Conservation (phyloP, 2,797 vertebrate genomes). For the Pangasius sanitwongsei region DNA sequence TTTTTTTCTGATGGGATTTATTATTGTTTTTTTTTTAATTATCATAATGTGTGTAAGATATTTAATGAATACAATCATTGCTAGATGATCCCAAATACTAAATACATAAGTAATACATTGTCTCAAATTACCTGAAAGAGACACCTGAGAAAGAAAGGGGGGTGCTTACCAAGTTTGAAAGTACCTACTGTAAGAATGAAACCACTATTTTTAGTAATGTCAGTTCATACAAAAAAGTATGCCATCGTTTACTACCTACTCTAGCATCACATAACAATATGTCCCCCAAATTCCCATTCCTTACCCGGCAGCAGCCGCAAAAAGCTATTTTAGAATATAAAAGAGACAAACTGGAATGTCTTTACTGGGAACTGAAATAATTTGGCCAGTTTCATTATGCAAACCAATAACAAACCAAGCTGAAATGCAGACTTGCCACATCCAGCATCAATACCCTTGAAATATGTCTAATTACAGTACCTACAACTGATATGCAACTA, state of each 20-base stretch:
- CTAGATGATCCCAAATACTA: neutral
- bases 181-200: neutral
- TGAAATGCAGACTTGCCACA: neutral
- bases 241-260: neutral
- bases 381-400: neutral
- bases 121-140: slow-evolving; percentile 9
- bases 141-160: slow-evolving; percentile 1
- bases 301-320: neutral
- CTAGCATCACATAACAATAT: neutral
- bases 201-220: neutral
- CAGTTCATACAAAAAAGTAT: neutral
- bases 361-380: too few species aligned
- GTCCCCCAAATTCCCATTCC: neutral
- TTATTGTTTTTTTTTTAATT: neutral
- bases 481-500: neutral
- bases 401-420: neutral
- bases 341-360: neutral
- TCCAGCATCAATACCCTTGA: neutral
- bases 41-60: neutral
- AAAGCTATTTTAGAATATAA: neutral
- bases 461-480: neutral
- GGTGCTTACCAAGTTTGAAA: neutral
- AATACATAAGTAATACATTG: neutral
- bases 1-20: neutral
- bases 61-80: neutral